Percentiles rank a stretch among this genome's conserved stretches.
phyloP scores from a whole-genome alignment of 2,797 vertebrate species.

The Rachycentron canadum region DNA sequence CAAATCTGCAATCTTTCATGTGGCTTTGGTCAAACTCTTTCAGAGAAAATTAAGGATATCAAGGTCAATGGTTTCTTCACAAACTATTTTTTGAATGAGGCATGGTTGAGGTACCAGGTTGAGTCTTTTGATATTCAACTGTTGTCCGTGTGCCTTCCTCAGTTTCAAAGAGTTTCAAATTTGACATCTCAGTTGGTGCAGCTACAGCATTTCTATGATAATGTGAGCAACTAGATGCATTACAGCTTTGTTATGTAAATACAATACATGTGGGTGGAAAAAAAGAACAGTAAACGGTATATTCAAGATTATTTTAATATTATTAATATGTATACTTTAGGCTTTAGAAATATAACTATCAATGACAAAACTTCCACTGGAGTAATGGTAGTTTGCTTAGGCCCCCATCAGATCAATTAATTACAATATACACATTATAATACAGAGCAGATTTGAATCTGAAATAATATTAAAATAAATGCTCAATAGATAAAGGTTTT shows the following conservation, averaged over 20 bases:
- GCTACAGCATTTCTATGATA: slow-evolving; percentile 22
- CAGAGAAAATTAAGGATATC: slow-evolving; percentile 10
- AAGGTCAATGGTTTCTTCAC: slow-evolving; percentile 11
- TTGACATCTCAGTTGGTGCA: slow-evolving; percentile 33
- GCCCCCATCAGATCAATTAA: slow-evolving; percentile 88
- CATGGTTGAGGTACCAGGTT: background rate
- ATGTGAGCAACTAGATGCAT: slow-evolving; percentile 42
- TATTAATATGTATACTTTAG: slow-evolving; percentile 92
- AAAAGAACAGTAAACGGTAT: slow-evolving; percentile 86
- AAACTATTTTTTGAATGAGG: slow-evolving; percentile 2
- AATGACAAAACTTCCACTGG: slow-evolving; percentile 91
- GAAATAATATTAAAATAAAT: slow-evolving; percentile 98
- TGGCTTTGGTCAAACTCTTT: background rate
- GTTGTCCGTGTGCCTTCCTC: slow-evolving; percentile 59
- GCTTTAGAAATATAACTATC: slow-evolving; percentile 96
- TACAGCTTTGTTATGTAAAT: slow-evolving; percentile 77
- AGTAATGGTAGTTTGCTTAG: slow-evolving; percentile 89
- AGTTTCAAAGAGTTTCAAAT: slow-evolving; percentile 61
- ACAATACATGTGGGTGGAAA: slow-evolving; percentile 80
- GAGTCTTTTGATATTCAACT: slow-evolving; percentile 19
- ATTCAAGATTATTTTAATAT: slow-evolving; percentile 95
- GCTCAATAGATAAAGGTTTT: slow-evolving; percentile 94
- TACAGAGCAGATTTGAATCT: slow-evolving; percentile 92
- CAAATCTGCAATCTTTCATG: background rate
- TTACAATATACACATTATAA: slow-evolving; percentile 93